phyloP scores from a whole-genome alignment of 2,113 vertebrate species.

The Melanerpes formicivorus region DNA sequence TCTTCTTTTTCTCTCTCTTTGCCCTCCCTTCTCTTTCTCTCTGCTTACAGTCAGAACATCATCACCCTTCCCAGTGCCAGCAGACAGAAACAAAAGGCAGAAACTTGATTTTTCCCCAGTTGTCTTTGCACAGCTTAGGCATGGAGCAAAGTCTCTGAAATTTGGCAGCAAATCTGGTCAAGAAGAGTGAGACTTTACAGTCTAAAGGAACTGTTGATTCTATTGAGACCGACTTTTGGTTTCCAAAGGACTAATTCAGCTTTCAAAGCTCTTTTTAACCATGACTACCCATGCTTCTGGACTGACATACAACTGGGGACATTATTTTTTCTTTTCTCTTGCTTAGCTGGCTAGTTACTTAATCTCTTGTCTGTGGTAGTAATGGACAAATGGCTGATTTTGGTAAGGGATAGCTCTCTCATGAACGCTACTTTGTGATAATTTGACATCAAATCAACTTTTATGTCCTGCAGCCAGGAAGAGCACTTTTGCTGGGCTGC shows the following conservation, averaged over 20 bases:
- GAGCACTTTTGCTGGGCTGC: background rate
- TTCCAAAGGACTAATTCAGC: conserved; percentile 62
- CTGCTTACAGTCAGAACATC: background rate
- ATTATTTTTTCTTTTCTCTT: conserved; percentile 43
- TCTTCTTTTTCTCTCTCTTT: conserved; percentile 30
- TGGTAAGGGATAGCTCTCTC: conserved; percentile 4
- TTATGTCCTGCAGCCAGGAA: background rate
- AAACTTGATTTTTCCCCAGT: background rate
- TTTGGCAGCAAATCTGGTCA: conserved; percentile 24
- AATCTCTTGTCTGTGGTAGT: conserved; percentile 2
- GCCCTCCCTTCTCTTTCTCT: background rate
- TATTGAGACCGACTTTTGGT: conserved; percentile 17
- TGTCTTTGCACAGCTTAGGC: conserved; percentile 28
- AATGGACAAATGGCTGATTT: conserved; percentile 18
- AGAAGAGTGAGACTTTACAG: conserved; percentile 32
- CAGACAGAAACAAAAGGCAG: conserved; percentile 60
- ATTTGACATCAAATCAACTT: conserved; percentile 15
- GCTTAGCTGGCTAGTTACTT: conserved; percentile 12
- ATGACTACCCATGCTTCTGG: conserved; percentile 9
- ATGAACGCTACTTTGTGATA: conserved; percentile 2
- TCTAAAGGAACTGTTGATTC: conserved; percentile 70
- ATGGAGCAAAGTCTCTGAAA: conserved; percentile 31
- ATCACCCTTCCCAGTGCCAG: conserved; percentile 31
- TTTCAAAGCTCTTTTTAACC: conserved; percentile 56
- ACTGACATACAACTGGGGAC: background rate